Evolutionary conservation across 2,113 vertebrate species (phyloP).

Genomic region (Hassar affinis): DNA sequence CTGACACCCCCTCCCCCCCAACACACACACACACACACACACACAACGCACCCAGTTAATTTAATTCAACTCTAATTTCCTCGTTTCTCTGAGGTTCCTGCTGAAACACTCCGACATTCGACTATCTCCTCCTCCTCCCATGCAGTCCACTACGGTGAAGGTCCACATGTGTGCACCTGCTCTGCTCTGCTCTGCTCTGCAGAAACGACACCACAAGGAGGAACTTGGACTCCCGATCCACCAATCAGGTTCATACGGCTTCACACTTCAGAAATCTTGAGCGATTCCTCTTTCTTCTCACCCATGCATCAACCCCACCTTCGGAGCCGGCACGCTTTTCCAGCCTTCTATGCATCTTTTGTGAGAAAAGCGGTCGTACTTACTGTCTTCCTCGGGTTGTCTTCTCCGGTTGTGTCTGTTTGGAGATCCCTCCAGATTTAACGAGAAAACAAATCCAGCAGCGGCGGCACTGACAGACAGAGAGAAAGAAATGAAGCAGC

Average conservation of each 20-base stretch:
- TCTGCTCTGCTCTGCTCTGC: conserved; percentile 6
- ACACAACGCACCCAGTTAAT: background rate
- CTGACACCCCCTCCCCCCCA: no score
- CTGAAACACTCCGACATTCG: background rate
- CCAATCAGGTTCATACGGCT: conserved; percentile 16
- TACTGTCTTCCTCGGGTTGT: conserved; percentile 67
- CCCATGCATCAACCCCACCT: background rate
- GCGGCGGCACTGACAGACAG: conserved; percentile 49
- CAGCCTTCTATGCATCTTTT: background rate
- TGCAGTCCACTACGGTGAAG: background rate
- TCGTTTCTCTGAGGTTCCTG: background rate
- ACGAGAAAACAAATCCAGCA: conserved; percentile 52
- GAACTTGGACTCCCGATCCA: conserved; percentile 35
- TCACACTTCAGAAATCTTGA: conserved; percentile 11
- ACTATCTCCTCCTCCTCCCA: background rate
- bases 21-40: no score
- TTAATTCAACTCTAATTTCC: background rate
- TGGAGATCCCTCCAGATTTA: conserved; percentile 65
- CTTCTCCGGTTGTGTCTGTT: conserved; percentile 61
- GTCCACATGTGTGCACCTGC: conserved; percentile 3
- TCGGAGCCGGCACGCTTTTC: background rate
- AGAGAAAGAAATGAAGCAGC: conserved; percentile 20
- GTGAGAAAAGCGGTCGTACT: conserved; percentile 57
- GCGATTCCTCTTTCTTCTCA: background rate
- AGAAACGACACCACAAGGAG: conserved; percentile 23